Conservation (phyloP, 2,888 invertebrate genomes). For the Anodontia alba region DNA sequence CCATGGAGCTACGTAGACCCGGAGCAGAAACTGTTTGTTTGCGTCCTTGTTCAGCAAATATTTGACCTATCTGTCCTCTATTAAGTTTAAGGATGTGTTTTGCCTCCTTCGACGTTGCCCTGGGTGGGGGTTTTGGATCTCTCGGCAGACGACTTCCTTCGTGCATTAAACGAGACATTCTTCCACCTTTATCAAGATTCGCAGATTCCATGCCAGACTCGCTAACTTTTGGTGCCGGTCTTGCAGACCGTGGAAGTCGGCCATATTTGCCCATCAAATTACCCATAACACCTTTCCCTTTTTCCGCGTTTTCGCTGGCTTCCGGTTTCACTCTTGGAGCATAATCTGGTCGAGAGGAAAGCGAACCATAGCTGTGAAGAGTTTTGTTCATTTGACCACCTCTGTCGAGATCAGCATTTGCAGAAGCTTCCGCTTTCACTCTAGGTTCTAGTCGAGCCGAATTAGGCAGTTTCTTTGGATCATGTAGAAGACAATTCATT, state of each 20-base stretch:
- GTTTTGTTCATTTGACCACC: conserved; percentile 74
- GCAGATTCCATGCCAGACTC: conserved; percentile 70
- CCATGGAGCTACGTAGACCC: conserved; percentile 44
- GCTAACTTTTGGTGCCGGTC: conserved; percentile 73
- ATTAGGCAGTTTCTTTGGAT: conserved; percentile 69
- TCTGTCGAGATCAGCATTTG: conserved; percentile 67
- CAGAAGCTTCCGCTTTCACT: conserved; percentile 72
- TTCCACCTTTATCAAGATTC: conserved; percentile 73
- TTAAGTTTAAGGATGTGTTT: conserved; percentile 68
- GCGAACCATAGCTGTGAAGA: conserved; percentile 66
- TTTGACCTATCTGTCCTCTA: conserved; percentile 71
- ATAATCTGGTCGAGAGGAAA: conserved; percentile 57
- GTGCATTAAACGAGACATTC: conserved; percentile 78
- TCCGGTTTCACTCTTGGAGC: conserved; percentile 74
- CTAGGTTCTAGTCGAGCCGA: conserved; percentile 72
- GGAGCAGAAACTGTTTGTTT: conserved; percentile 65
- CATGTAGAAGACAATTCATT: conserved; percentile 75
- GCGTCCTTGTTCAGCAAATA: conserved; percentile 70
- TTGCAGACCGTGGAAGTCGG: conserved; percentile 59
- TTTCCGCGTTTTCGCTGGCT: conserved; percentile 69
- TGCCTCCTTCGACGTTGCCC: conserved; percentile 69
- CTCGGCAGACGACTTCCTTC: conserved; percentile 67
- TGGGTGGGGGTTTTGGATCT: conserved; percentile 68
- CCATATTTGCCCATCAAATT: conserved; percentile 73
- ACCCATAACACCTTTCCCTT: conserved; percentile 76